Evolutionary conservation across 2,797 vertebrate species (phyloP), one percentile per base, ranked within the genome.

Genomic region (Discoglossus pictus): DNA sequence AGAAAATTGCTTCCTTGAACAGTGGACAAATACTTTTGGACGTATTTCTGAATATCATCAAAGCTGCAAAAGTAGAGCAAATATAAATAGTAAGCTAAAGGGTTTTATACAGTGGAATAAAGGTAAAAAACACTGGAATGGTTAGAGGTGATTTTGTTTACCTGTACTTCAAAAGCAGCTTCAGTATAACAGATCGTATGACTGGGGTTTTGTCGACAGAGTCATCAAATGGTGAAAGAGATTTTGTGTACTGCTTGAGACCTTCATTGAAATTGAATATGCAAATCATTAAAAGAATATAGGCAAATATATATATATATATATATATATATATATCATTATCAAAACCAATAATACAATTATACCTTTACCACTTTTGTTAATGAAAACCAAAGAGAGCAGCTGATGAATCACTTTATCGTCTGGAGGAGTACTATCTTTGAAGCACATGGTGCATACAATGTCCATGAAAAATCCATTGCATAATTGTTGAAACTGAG

Each of bases 101-200:
- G n/a, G n/a, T n/a, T n/a, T n/a, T n/a, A n/a, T n/a, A n/a, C n/a
- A n/a, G n/a, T n/a, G n/a, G n/a, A n/a, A n/a, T n/a, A n/a, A n/a
- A n/a, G n/a, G n/a, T n/a, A n/a, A n/a, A n/a, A n/a, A n/a, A n/a
- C n/a, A n/a, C n/a, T n/a, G n/a, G n/a, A n/a, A n/a, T n/a, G n/a
- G n/a, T n/a, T n/a, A n/a, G n/a, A n/a, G n/a, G n/a, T n/a, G n/a
- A n/a, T 15, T 9, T 4, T 6, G 1, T 78, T 52, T 73, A 98
- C 97, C 95, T 98, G 86, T 97, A 98, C 73, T 98, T 97, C 48
- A 99, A 74, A 17, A 99, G 90, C 34, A 98, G 90, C 80, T 99
- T 98, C 53, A 99, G 88, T 53, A 99, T 84, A 2, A 96, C 90
- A 0, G 97, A 99, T 51, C 97, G 95, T 72, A 96, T 87, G 24